Conservation (phyloP, 2,797 vertebrate genomes). For the Sarcophilus harrisii region DNA sequence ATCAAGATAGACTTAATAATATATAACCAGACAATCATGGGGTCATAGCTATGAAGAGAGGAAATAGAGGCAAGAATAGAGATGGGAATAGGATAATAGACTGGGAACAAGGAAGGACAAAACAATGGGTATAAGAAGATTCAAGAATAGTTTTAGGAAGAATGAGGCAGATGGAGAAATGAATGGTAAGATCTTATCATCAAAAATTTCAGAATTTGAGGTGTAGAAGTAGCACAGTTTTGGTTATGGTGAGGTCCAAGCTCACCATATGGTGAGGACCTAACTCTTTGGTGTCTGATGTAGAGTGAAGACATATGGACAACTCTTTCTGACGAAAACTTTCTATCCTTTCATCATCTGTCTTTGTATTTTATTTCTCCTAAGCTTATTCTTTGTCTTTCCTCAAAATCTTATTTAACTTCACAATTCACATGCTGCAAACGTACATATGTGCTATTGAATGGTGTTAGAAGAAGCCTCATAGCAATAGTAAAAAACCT, state of each 20-base stretch:
- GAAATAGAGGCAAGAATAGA: background rate
- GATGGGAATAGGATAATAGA: background rate
- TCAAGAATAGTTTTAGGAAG: background rate
- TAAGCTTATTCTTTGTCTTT: background rate
- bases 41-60: background rate
- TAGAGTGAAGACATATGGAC: background rate
- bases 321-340: background rate
- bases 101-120: background rate
- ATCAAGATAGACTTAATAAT: background rate
- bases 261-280: no score
- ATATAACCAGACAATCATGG: background rate
- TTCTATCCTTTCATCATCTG: background rate
- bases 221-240: background rate
- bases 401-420: background rate
- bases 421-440: background rate
- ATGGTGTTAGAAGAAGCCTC: background rate
- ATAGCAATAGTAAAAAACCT: background rate
- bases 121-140: background rate
- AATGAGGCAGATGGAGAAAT: background rate
- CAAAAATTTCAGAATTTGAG: background rate
- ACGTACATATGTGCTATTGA: background rate
- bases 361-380: background rate
- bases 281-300: background rate
- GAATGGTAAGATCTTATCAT: background rate
- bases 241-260: background rate